phyloP scores from a whole-genome alignment of 1,140 invertebrate species.

The Lepidurus apus region DNA sequence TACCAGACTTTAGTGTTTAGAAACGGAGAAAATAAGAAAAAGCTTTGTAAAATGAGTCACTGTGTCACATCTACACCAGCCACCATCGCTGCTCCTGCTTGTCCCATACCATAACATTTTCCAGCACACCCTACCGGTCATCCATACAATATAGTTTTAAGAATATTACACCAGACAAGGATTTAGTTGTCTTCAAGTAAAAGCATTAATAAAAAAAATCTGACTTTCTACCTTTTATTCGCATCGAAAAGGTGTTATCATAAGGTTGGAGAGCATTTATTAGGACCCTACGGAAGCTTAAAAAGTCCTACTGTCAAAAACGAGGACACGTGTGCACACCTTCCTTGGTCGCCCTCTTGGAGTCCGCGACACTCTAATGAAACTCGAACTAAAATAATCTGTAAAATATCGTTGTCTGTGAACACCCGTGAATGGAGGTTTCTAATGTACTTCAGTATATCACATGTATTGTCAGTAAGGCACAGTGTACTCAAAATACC shows the following conservation, averaged over 20 bases:
- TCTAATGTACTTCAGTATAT: no score
- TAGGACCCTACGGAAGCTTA: neutral
- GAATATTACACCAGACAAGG: neutral
- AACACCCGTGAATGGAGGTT: no score
- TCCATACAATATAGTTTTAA: no score
- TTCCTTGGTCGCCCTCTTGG: neutral
- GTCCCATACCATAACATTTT: no score
- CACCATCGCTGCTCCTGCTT: no score
- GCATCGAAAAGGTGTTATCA: neutral
- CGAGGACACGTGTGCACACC: neutral
- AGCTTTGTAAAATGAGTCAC: no score
- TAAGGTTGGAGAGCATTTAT: neutral
- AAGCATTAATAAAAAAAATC: neutral
- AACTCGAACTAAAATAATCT: neutral
- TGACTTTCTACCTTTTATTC: neutral
- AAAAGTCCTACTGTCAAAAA: neutral
- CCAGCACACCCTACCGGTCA: no score
- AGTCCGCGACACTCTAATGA: neutral
- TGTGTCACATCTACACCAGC: no score
- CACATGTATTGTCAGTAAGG: no score
- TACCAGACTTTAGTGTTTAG: neutral
- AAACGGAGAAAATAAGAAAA: no score
- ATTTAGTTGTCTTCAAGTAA: neutral
- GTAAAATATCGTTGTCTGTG: no score
- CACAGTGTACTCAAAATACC: no score